phyloP scores from a whole-genome alignment of 1,140 invertebrate genomes.

The Protaetia brevitarsis region DNA sequence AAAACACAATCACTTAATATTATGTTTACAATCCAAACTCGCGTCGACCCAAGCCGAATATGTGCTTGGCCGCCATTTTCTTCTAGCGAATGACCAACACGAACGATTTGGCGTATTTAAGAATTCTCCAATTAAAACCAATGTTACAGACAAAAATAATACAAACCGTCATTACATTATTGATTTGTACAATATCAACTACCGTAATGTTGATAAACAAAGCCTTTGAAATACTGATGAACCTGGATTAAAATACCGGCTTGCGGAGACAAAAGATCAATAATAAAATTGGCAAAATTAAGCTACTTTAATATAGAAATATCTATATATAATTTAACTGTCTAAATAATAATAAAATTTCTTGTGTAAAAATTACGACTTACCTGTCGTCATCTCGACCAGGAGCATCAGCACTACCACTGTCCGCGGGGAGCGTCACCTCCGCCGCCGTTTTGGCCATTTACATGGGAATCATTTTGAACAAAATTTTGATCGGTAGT shows the following conservation, averaged over 20 bases:
- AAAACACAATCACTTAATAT: conserved; percentile 6
- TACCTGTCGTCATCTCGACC: conserved; percentile 74
- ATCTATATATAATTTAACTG: neutral
- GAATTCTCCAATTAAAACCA: conserved; percentile 10
- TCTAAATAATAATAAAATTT: neutral
- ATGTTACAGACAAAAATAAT: conserved; percentile 22
- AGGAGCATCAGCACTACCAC: conserved; percentile 62
- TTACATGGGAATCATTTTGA: conserved; percentile 54
- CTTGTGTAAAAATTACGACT: conserved; percentile 32
- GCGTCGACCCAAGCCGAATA: conserved; percentile 16
- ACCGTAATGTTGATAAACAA: conserved; percentile 7
- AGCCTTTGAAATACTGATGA: conserved; percentile 30
- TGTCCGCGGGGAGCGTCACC: conserved; percentile 59
- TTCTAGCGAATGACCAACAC: conserved; percentile 31
- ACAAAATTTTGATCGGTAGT: conserved; percentile 46
- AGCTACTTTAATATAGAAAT: neutral
- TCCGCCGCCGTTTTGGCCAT: conserved; percentile 57
- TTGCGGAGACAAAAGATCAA: conserved; percentile 9
- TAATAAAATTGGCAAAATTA: neutral
- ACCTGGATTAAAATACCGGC: conserved; percentile 34
- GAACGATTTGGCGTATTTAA: conserved; percentile 5
- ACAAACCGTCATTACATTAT: conserved; percentile 19
- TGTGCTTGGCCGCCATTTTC: conserved; percentile 44
- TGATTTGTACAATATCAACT: neutral
- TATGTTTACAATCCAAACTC: conserved; percentile 5